Percentiles rank a stretch among this genome's conserved stretches.
Evolutionary conservation across 2,113 vertebrate species (phyloP).

Genomic region (Gymnarchus niloticus): DNA sequence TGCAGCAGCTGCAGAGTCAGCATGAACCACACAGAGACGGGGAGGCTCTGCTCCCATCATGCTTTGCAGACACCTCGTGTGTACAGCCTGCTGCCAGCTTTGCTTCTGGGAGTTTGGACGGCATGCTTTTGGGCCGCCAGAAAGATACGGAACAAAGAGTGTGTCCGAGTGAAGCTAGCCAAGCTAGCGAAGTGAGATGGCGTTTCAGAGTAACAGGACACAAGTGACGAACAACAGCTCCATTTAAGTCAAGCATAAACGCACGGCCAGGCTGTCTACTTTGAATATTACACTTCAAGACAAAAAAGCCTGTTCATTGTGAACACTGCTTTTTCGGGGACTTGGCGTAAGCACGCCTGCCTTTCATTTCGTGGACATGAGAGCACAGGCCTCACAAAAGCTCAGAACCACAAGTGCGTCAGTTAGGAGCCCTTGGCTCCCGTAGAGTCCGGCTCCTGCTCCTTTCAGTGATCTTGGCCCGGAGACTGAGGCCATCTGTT

Average conservation of each 20-base stretch:
- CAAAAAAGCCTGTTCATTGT: conserved; percentile 30
- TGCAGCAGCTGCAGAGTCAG: conserved; percentile 56
- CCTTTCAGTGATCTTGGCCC: conserved; percentile 52
- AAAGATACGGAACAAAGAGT: not conserved
- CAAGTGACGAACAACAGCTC: not conserved
- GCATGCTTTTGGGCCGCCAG: conserved; percentile 28
- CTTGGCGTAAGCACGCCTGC: conserved; percentile 36
- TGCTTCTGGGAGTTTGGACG: conserved; percentile 32
- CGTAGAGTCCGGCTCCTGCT: conserved; percentile 42
- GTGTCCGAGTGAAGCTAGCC: not conserved
- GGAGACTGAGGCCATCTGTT: conserved; percentile 43
- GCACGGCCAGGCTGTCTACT: conserved; percentile 28
- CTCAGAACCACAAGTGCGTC: conserved; percentile 44
- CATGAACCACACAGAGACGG: conserved; percentile 34
- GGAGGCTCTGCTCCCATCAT: not conserved
- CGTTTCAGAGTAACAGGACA: not conserved
- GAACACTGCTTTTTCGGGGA: conserved; percentile 27
- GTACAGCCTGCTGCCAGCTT: too few relatives aligned
- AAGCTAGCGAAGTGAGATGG: not conserved
- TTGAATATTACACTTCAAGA: conserved; percentile 42
- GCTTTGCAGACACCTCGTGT: not conserved
- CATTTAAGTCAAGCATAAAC: conserved; percentile 23
- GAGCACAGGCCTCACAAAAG: conserved; percentile 39
- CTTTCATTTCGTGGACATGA: conserved; percentile 38
- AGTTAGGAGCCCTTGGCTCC: conserved; percentile 49